Evolutionary conservation across 2,797 vertebrate species (phyloP).

Genomic region (Astyanax mexicanus): DNA sequence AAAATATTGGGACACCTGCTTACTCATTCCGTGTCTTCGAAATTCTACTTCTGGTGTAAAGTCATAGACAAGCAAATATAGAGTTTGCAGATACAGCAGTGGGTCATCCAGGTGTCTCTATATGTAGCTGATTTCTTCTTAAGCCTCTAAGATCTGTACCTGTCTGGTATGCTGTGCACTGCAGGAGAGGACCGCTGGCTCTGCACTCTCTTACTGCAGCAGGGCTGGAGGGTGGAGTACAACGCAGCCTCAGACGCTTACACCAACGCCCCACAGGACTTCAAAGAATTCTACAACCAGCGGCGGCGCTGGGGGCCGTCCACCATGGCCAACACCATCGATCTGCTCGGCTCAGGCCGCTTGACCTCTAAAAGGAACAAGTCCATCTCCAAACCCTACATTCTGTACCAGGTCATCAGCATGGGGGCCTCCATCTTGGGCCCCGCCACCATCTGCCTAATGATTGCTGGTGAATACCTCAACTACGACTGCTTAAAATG

Average conservation of each 20-base stretch:
- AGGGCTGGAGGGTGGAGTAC: conserved; percentile 83
- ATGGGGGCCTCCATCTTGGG: conserved; percentile 68
- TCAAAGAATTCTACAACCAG: conserved; percentile 82
- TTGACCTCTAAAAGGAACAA: conserved; percentile 66
- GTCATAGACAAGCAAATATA: too few species aligned
- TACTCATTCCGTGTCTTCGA: too few species aligned
- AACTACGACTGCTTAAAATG: not conserved
- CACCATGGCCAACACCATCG: conserved; percentile 74
- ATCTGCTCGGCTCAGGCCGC: conserved; percentile 67
- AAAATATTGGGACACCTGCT: too few species aligned
- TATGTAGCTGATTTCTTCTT: too few species aligned
- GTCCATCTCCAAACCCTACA: conserved; percentile 75
- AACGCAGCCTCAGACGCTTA: conserved; percentile 79
- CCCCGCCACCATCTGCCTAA: conserved; percentile 75
- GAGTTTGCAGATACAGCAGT: too few species aligned
- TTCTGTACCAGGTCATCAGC: conserved; percentile 76
- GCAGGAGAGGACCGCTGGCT: conserved; percentile 83
- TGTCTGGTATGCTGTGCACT: not conserved
- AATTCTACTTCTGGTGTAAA: too few species aligned
- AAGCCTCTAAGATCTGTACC: too few species aligned
- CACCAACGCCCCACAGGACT: conserved; percentile 80
- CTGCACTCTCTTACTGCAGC: conserved; percentile 79
- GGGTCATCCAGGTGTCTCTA: too few species aligned
- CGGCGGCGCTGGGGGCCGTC: conserved; percentile 79
- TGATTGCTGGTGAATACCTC: conserved; percentile 70